phyloP scores from a whole-genome alignment of 2,113 vertebrate genomes.

The Rattus norvegicus region DNA sequence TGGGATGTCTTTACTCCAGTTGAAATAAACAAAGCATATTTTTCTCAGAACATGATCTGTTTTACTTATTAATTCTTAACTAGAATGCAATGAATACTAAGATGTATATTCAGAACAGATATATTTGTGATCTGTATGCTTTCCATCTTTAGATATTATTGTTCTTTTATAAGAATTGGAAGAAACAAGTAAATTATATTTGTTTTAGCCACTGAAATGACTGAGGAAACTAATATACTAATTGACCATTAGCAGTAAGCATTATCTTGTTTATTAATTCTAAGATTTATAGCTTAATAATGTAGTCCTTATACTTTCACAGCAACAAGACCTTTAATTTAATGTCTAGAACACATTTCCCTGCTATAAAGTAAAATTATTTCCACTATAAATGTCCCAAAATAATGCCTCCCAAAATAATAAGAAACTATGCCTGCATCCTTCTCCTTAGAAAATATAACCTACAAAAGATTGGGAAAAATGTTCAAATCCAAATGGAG shows the following conservation, averaged over 20 bases:
- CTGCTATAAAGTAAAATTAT: conserved; percentile 28
- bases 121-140: neutral
- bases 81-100: neutral
- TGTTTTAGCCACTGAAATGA: conserved; percentile 60
- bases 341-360: conserved; percentile 6
- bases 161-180: neutral
- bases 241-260: conserved; percentile 59
- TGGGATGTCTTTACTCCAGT: neutral
- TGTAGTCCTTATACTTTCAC: neutral
- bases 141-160: neutral
- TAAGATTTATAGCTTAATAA: neutral
- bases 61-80: conserved; percentile 8
- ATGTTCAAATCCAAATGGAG: neutral
- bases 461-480: neutral
- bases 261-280: conserved; percentile 65
- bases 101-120: neutral
- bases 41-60: neutral
- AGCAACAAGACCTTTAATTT: neutral
- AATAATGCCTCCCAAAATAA: neutral
- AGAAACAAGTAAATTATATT: conserved; percentile 22
- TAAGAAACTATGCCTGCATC: neutral
- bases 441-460: neutral
- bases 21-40: neutral
- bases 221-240: conserved; percentile 40
- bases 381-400: neutral